Percentiles rank a stretch among this genome's conserved stretches.
Evolutionary conservation across 2,888 invertebrate species (phyloP).

Genomic region (Sceliomorpha sp.): DNA sequence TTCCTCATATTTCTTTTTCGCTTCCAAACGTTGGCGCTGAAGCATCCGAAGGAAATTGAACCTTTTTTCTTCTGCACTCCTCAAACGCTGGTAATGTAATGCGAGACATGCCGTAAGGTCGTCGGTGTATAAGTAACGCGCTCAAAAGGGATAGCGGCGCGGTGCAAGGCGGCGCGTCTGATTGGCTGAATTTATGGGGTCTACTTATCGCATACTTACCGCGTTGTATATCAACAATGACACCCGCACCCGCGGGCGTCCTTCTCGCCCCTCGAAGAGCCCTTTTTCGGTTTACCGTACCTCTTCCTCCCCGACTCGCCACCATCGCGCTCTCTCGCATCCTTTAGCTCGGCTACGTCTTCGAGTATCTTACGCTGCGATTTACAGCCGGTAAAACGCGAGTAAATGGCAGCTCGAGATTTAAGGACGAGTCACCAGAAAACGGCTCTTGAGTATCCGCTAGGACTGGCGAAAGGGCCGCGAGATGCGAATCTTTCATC

Average conservation of each 20-base stretch:
- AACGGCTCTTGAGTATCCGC: conserved; percentile 46
- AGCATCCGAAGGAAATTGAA: conserved; percentile 38
- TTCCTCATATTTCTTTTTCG: conserved; percentile 42
- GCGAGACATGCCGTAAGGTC: conserved; percentile 44
- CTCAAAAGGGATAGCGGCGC: conserved; percentile 59
- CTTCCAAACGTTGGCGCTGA: conserved; percentile 30
- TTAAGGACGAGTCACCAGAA: conserved; percentile 61
- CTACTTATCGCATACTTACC: conserved; percentile 80
- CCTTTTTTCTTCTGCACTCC: conserved; percentile 25
- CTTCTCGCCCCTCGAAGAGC: conserved; percentile 56
- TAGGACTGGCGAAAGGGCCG: conserved; percentile 52
- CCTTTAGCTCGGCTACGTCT: conserved; percentile 44
- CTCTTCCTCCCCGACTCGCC: conserved; percentile 53
- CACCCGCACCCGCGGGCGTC: conserved; percentile 78
- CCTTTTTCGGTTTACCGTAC: conserved; percentile 51
- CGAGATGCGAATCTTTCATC: conserved; percentile 48
- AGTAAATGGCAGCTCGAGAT: conserved; percentile 64
- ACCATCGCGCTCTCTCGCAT: conserved; percentile 44
- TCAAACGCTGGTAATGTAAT: conserved; percentile 36
- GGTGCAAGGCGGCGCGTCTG: conserved; percentile 74
- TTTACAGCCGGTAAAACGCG: conserved; percentile 69
- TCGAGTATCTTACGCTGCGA: conserved; percentile 55
- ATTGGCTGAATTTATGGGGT: conserved; percentile 79
- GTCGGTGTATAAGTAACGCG: conserved; percentile 63
- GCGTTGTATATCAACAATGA: conserved; percentile 80